phyloP scores from a whole-genome alignment of 2,797 vertebrate species.

The Rhadinocentrus ornatus region DNA sequence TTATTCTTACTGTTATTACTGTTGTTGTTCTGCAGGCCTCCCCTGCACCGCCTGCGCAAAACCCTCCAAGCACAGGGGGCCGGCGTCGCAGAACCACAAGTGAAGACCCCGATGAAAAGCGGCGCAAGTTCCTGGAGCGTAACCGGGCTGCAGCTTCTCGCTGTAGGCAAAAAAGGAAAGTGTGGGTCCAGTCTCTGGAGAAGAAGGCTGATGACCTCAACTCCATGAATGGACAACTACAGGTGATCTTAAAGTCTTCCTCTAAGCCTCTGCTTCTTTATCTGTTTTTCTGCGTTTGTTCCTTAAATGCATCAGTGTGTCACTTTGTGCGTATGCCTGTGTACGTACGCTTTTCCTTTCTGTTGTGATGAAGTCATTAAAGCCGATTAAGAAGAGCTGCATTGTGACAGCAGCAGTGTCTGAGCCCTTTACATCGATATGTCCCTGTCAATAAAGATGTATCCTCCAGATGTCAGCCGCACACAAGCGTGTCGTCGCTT shows the following conservation, averaged over 20 bases:
- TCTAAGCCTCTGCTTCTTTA: slow-evolving; percentile 10
- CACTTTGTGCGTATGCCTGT: slow-evolving; percentile 36
- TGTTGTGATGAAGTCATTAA: slow-evolving; percentile 86
- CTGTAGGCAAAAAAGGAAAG: slow-evolving; percentile 97
- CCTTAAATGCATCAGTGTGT: slow-evolving; percentile 17
- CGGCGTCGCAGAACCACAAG: slow-evolving; percentile 93
- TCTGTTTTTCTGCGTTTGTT: slow-evolving; percentile 1
- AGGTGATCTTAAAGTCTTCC: slow-evolving; percentile 81
- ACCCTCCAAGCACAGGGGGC: slow-evolving; percentile 91
- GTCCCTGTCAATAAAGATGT: slow-evolving; percentile 89
- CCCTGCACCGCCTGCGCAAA: slow-evolving; percentile 89
- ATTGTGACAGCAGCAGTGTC: slow-evolving; percentile 76
- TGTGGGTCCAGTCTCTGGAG: slow-evolving; percentile 97
- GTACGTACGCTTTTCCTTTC: slow-evolving; percentile 64
- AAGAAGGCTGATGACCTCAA: slow-evolving; percentile 94
- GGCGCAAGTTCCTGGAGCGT: slow-evolving; percentile 96
- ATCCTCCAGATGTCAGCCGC: slow-evolving; percentile 89
- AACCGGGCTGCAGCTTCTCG: slow-evolving; percentile 95
- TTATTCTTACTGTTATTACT: background rate
- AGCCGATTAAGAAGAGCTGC: slow-evolving; percentile 84
- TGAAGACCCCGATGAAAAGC: slow-evolving; percentile 97
- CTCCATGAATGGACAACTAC: slow-evolving; percentile 92
- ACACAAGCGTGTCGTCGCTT: slow-evolving; percentile 85
- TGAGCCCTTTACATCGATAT: slow-evolving; percentile 81
- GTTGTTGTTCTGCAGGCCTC: slow-evolving; percentile 83